Base-by-base conservation (phyloP, 2,113 vertebrate species). In the Trachemys scripta region DNA sequence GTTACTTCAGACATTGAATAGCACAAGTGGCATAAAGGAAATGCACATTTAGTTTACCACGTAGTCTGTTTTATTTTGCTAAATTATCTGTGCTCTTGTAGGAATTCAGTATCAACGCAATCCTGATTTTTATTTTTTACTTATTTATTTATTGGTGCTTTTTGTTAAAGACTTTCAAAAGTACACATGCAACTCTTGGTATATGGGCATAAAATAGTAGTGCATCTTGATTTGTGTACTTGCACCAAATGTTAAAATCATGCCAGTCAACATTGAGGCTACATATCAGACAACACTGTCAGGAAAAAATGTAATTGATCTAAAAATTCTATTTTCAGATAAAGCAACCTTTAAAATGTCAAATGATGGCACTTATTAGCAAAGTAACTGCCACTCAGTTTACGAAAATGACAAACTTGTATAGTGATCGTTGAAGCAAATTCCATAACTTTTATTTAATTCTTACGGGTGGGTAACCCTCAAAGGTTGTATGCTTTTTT, bases 1-100 rank as follows among this genome's bases (percentile, higher is more conserved):
- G 99, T 98, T 92, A 54, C 4, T 72, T 38, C 4, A 24, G 22
- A 80, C 4, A 20, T 5, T 1, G 8, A 4, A n/a, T 27, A 0
- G 1, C 10, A 4, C 14, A 31, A 31, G 31, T 35, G 85, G 65
- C 35, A 69, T 69, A 69, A 65, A 35, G 31, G 31, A 69, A 69
- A 69, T 69, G 65, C 62, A 65, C 31, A n/a, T 65, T 65, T 65
- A 35, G 31, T 72, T 72, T 38, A 8, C 65, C 65, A 72, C 10
- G n/a, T 72, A 72, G n/a, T 72, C 65, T 69, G 19, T 72, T 69
- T 72, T 72, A 4, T 69, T 35, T 22, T 38, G 65, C 22, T 22
- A 22, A 72, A 72, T 69, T 17, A 69, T 20, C 65, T 72, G 9
- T 38, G 65, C 19, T 72, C 8, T n/a, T 69, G 19, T 38, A 22